Base-by-base conservation (phyloP, 1,140 invertebrate genomes). In the Bemisia tabaci region DNA sequence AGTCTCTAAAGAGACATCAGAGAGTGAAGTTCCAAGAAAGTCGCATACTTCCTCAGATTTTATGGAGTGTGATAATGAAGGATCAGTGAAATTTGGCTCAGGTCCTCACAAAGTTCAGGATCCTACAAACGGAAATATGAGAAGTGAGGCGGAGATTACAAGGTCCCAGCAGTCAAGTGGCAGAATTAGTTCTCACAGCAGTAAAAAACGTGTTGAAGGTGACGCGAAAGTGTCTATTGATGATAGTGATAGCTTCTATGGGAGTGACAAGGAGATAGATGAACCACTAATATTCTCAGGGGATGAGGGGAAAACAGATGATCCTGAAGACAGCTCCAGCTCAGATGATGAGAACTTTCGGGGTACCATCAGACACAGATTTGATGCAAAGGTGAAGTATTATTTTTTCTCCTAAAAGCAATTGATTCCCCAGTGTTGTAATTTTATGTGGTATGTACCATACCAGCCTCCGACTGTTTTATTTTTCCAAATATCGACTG, bases 231-330 rank as follows among this genome's bases (percentile, higher is more conserved):
- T 11, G 60, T 61, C 24, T 5, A 72, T 48, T 60, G 79, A 78
- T 65, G 79, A 80, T 71, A 77, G 77, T 69, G 81, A 84, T 72
- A 86, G 82, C 75, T 85, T 84, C 77, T 84, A 83, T 75, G 83
- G 81, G 48, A 82, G 81, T 70, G 83, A 87, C 66, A 86, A 84
- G 74, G 84, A 85, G 69, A 81, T 80, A 33, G 82, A 84, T 65
- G 85, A 88, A 68, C 79, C 82, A 63, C 77, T 87, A 59, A 84
- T 87, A 63, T 89, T 89, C 77, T 88, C 86, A 25, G 87, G 88
- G 72, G 81, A 83, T 72, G 80, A 83, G 70, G 79, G 71, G n/a
- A 75, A 76, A 33, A 74, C 78, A 48, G 78, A 78, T 39, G 77
- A 74, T 39, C 73, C 77, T 74, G 73, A 82, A 73, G 78, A 76